Percentiles rank a stretch among this genome's conserved stretches.
phyloP scores from a whole-genome alignment of 2,888 invertebrate species.

The Graphium colonna region DNA sequence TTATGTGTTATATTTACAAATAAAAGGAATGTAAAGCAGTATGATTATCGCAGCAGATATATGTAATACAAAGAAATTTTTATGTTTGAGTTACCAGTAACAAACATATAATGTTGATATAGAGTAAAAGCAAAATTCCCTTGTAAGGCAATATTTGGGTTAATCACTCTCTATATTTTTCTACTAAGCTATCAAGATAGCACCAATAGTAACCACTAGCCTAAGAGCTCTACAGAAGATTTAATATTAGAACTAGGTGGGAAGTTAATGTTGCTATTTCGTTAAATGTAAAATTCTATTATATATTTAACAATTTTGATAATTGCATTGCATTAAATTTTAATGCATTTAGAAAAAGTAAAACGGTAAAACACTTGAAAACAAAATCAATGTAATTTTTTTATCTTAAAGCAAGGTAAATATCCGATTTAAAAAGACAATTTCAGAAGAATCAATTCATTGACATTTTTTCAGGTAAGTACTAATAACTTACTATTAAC shows the following conservation, averaged over 20 bases:
- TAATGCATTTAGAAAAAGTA: background rate
- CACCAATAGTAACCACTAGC: conserved; percentile 12
- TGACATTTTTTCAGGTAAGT: background rate
- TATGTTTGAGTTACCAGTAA: too few relatives aligned
- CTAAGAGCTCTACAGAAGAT: conserved; percentile 3
- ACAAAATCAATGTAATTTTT: background rate
- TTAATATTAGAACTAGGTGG: conserved; percentile 1
- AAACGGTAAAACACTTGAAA: background rate
- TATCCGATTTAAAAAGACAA: background rate
- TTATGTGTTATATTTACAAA: too few relatives aligned
- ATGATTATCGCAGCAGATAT: too few relatives aligned
- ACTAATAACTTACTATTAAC: background rate
- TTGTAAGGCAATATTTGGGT: too few relatives aligned
- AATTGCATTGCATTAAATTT: background rate
- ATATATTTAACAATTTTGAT: background rate
- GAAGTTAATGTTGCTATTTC: background rate
- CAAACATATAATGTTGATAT: too few relatives aligned
- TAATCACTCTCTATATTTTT: too few relatives aligned
- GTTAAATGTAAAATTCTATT: background rate
- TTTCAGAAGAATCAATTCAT: background rate
- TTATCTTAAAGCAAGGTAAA: too few relatives aligned
- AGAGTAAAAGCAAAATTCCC: too few relatives aligned
- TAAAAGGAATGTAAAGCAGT: too few relatives aligned
- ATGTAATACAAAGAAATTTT: too few relatives aligned
- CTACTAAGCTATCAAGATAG: conserved; percentile 13